Evolutionary conservation across 2,797 vertebrate species (phyloP).

Genomic region (Eurystomus glaucurus): DNA sequence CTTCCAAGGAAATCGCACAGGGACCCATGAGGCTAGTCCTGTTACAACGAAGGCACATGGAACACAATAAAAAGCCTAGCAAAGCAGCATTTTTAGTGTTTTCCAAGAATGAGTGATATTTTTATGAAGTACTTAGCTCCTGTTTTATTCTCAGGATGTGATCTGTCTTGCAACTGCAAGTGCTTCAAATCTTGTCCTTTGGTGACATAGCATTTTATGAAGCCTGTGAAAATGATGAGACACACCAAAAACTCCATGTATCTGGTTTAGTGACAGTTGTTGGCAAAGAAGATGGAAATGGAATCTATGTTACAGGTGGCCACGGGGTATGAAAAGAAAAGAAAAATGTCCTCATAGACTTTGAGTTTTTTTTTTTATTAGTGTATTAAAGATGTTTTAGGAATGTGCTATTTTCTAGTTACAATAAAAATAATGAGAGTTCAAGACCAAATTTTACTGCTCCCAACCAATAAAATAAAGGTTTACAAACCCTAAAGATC

Average conservation of each 20-base stretch:
- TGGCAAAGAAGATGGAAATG: background rate
- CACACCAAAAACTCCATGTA: background rate
- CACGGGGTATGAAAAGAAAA: background rate
- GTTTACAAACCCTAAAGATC: background rate
- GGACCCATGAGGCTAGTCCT: background rate
- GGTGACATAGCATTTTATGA: background rate
- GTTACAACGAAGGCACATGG: background rate
- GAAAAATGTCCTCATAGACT: background rate
- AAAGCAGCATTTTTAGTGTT: background rate
- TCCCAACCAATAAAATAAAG: background rate
- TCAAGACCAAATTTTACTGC: background rate
- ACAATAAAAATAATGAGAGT: background rate
- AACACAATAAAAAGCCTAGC: background rate
- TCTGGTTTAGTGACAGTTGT: background rate
- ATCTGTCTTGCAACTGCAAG: background rate
- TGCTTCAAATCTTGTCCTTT: background rate
- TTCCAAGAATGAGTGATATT: background rate
- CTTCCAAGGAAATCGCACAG: background rate
- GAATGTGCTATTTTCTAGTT: background rate
- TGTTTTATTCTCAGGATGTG: background rate
- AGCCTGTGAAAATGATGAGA: background rate
- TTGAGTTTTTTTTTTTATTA: background rate
- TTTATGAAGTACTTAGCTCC: background rate
- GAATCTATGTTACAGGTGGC: background rate
- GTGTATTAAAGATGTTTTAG: background rate